Evolutionary conservation across 1,140 invertebrate species (phyloP).

Genomic region (Magallana gigas): DNA sequence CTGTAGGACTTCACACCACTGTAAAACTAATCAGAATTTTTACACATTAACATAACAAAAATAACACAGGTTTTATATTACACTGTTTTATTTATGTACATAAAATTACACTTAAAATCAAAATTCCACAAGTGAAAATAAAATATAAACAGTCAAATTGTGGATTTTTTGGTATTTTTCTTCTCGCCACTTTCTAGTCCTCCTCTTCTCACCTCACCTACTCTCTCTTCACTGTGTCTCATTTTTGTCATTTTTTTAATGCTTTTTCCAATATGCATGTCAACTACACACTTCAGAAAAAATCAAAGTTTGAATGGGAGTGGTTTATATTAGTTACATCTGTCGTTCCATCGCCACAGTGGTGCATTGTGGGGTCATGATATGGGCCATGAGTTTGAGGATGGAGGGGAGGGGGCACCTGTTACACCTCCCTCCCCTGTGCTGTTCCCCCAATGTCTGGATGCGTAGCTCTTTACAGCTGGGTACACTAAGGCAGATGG

Average conservation of each 20-base stretch:
- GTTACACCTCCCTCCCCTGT: not conserved
- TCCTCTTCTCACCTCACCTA: not conserved
- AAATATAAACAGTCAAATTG: not conserved
- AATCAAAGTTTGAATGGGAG: not conserved
- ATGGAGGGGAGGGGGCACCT: not conserved
- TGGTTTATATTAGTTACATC: not conserved
- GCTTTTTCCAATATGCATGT: conserved; percentile 29
- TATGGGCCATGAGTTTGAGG: not conserved
- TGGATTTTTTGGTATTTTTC: not conserved
- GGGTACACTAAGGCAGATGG: not conserved
- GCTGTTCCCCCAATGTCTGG: not conserved
- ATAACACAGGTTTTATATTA: too few species aligned
- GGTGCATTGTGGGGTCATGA: not conserved
- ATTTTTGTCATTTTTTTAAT: conserved; percentile 20
- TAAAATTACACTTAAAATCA: too few species aligned
- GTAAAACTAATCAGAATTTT: too few species aligned
- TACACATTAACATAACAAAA: too few species aligned
- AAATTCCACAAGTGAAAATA: too few species aligned
- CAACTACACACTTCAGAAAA: not conserved
- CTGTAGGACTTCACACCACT: too few species aligned
- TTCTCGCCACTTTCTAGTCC: not conserved
- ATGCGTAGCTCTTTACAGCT: not conserved
- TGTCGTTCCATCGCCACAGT: not conserved
- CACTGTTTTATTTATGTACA: too few species aligned
- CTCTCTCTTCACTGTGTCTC: not conserved